Conservation (phyloP, 2,888 invertebrate genomes). For the Lapara coniferarum region DNA sequence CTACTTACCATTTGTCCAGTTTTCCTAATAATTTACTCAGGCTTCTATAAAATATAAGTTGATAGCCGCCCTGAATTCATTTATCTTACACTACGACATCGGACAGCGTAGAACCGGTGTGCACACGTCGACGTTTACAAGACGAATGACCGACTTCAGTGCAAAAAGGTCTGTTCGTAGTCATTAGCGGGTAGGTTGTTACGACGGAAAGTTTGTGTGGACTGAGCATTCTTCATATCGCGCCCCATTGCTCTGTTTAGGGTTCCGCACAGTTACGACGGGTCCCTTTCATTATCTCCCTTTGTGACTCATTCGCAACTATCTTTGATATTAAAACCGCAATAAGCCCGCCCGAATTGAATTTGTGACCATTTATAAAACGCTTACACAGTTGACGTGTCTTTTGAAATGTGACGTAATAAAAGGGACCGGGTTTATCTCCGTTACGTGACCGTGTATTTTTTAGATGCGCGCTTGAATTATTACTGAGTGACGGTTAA, state of each 20-base stretch:
- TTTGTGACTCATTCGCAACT: constrained; percentile 61
- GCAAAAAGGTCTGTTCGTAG: constrained; percentile 73
- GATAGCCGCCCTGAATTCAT: constrained; percentile 41
- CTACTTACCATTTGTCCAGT: background rate
- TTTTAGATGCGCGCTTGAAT: constrained; percentile 39
- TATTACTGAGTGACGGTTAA: constrained; percentile 37
- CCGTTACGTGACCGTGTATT: constrained; percentile 43
- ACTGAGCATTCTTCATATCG: constrained; percentile 72
- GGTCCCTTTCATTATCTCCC: constrained; percentile 65
- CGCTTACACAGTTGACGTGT: constrained; percentile 49
- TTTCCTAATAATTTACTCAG: background rate
- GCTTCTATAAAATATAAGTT: background rate
- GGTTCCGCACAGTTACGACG: constrained; percentile 59
- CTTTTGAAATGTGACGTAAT: constrained; percentile 47
- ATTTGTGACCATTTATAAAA: constrained; percentile 61
- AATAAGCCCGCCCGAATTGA: constrained; percentile 59
- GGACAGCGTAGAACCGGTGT: constrained; percentile 56
- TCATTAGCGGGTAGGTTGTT: constrained; percentile 74
- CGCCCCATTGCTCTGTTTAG: constrained; percentile 65
- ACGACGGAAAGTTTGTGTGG: constrained; percentile 66
- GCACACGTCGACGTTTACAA: constrained; percentile 67
- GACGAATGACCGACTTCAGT: constrained; percentile 73
- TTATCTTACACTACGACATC: constrained; percentile 53
- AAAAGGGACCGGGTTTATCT: constrained; percentile 46
- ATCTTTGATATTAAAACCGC: constrained; percentile 66